A percentile compares a stretch with the other conserved stretches of the same genome.
Conservation (phyloP, 2,888 invertebrate genomes). For the Esperia sulphurella region DNA sequence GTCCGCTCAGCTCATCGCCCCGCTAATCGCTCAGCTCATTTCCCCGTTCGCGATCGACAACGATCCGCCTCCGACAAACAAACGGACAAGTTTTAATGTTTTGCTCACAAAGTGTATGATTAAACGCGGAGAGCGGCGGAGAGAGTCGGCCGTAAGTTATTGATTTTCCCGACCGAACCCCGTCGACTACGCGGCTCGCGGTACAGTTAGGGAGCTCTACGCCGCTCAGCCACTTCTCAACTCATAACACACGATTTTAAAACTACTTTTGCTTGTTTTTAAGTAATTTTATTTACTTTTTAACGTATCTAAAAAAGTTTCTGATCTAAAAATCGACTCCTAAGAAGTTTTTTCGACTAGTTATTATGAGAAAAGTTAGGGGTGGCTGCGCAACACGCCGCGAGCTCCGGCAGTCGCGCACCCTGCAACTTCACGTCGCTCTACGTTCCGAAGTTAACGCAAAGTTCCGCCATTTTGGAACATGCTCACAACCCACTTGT, state of each 20-base stretch:
- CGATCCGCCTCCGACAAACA: slow-evolving; percentile 72
- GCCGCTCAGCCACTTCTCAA: slow-evolving; percentile 47
- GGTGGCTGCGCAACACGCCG: slow-evolving; percentile 58
- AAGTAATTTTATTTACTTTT: slow-evolving; percentile 39
- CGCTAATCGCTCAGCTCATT: slow-evolving; percentile 33
- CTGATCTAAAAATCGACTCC: slow-evolving; percentile 30
- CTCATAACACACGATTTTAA: slow-evolving; percentile 33
- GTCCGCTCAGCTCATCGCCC: slow-evolving; percentile 41
- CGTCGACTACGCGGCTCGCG: slow-evolving; percentile 70
- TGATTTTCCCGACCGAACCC: slow-evolving; percentile 78
- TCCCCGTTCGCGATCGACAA: slow-evolving; percentile 43
- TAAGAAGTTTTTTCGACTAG: slow-evolving; percentile 54
- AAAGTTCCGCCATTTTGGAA: slow-evolving; percentile 81
- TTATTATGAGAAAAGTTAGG: slow-evolving; percentile 69
- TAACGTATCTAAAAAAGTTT: slow-evolving; percentile 35
- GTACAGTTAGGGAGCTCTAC: slow-evolving; percentile 48
- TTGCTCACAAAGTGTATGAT: slow-evolving; percentile 80
- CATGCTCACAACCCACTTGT: slow-evolving; percentile 81
- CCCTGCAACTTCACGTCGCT: slow-evolving; percentile 78
- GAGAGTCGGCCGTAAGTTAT: slow-evolving; percentile 80
- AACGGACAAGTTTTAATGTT: slow-evolving; percentile 80
- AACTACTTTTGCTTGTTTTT: slow-evolving; percentile 42
- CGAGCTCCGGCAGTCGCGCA: slow-evolving; percentile 63
- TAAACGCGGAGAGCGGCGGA: slow-evolving; percentile 78
- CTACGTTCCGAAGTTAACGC: slow-evolving; percentile 79